Percentiles rank a stretch among this genome's conserved stretches.
These are phyloP conservation scores for Anarhynchus alexandrinus DNA, from an alignment of 2,113 vertebrate genomes.

Conservation along the genomic window DNA sequence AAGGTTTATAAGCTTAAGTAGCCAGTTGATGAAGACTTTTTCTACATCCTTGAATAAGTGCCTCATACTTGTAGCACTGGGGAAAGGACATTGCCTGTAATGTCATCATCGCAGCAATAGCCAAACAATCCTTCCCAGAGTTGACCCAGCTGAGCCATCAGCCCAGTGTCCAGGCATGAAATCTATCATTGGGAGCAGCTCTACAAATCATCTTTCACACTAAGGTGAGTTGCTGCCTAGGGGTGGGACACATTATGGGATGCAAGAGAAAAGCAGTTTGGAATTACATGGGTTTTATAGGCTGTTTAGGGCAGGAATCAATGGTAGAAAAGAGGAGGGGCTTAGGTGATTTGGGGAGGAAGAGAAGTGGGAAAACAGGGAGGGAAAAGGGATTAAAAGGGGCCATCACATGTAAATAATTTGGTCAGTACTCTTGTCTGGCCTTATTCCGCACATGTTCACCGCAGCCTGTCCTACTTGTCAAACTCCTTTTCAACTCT, in stretches of 20 bases:
- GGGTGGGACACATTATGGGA: not conserved
- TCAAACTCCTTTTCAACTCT: not conserved
- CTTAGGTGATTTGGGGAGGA: not conserved
- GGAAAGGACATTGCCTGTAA: not conserved
- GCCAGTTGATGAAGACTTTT: not conserved
- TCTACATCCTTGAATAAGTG: not conserved
- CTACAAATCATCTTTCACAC: not conserved
- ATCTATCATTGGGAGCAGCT: not conserved
- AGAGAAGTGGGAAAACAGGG: not conserved
- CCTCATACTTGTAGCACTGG: fast-evolving
- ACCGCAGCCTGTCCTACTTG: not conserved
- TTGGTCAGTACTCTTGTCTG: not conserved
- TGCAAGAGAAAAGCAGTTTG: not conserved
- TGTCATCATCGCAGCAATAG: not conserved
- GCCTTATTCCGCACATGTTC: not conserved
- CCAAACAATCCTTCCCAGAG: not conserved
- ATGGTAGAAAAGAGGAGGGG: not conserved
- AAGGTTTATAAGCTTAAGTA: not conserved
- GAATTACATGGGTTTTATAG: not conserved
- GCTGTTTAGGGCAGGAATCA: not conserved
- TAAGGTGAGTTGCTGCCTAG: not conserved
- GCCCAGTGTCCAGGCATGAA: not conserved
- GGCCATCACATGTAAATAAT: not conserved
- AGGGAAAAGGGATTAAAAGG: not conserved
- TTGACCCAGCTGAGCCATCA: not conserved